A percentile compares a stretch with the other conserved stretches of the same genome.
phyloP scores from a whole-genome alignment of 2,888 invertebrate genomes.

The Lasius fuliginosus region DNA sequence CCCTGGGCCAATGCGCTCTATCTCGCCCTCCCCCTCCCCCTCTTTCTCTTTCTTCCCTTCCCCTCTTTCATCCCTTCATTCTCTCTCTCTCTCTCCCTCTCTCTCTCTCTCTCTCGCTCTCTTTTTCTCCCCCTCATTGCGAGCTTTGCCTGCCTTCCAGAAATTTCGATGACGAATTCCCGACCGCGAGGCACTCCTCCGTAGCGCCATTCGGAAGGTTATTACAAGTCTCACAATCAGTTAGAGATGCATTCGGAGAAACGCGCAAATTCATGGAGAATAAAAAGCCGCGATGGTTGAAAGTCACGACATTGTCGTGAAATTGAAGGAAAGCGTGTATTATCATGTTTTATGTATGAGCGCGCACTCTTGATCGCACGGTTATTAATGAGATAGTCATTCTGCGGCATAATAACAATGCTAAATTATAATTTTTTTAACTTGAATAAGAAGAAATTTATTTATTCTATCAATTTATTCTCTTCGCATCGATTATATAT shows the following conservation, averaged over 20 bases:
- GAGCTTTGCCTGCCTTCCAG: conserved; percentile 74
- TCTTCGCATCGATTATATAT: not conserved
- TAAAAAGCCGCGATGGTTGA: not conserved
- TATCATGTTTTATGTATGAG: not conserved
- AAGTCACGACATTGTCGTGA: not conserved
- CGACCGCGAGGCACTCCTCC: conserved; percentile 54
- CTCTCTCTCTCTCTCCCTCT: conserved; percentile 38
- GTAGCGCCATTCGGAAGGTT: conserved; percentile 20
- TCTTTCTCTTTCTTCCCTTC: conserved; percentile 28
- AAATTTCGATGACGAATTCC: conserved; percentile 84
- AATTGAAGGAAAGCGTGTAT: not conserved
- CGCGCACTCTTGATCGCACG: not conserved
- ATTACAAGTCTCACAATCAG: conserved; percentile 28
- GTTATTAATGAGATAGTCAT: too few species aligned
- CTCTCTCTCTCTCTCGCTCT: conserved; percentile 32
- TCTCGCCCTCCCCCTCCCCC: conserved; percentile 57
- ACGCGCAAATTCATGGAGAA: not conserved
- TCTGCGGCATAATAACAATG: too few species aligned
- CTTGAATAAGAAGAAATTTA: not conserved
- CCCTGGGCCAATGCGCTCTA: conserved; percentile 75
- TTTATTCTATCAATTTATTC: not conserved
- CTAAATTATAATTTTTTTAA: too few species aligned
- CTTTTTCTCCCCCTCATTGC: conserved; percentile 60
- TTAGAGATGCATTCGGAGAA: conserved; percentile 17
- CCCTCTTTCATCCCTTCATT: conserved; percentile 17